phyloP scores from a whole-genome alignment of 2,113 vertebrate species.

The Galemys pyrenaicus region DNA sequence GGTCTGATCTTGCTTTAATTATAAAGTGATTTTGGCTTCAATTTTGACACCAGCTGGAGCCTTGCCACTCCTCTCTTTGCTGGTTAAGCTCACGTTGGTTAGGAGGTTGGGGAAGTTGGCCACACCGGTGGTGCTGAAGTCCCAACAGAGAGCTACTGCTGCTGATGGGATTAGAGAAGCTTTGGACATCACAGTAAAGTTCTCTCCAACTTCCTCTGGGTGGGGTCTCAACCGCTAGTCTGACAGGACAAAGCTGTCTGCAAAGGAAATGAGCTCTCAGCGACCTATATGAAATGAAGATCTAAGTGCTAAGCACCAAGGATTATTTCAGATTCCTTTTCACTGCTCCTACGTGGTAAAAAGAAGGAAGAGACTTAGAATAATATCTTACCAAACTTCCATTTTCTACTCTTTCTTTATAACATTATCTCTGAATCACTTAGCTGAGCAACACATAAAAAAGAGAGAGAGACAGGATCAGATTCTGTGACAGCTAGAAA shows the following conservation, averaged over 20 bases:
- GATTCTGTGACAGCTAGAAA: neutral
- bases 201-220: neutral
- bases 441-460: neutral
- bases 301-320: neutral
- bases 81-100: neutral
- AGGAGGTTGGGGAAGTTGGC: neutral
- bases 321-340: neutral
- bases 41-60: neutral
- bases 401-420: neutral
- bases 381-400: neutral
- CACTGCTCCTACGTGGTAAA: neutral
- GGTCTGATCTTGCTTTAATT: neutral
- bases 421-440: neutral
- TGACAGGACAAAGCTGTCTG: neutral
- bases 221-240: neutral
- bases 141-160: neutral
- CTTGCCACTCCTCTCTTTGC: neutral
- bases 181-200: neutral
- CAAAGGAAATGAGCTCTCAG: slow-evolving; percentile 17
- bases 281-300: neutral
- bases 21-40: neutral
- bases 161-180: neutral
- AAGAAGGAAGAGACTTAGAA: neutral
- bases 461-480: neutral
- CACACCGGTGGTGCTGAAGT: neutral